Conservation (phyloP, 2,888 invertebrate species). For the Eubasilissa splendida region DNA sequence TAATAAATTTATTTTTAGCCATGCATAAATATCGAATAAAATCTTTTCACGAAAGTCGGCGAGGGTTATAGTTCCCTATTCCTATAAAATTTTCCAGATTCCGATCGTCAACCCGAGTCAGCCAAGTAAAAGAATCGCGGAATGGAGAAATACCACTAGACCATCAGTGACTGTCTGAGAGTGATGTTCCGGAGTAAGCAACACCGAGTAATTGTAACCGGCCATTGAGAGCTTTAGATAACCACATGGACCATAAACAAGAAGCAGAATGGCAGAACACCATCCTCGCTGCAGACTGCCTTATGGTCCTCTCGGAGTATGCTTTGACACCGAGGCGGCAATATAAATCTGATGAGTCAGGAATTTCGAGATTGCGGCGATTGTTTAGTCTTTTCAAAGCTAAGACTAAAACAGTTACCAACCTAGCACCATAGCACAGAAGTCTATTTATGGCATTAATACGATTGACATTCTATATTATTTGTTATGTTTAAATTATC, state of each 20-base stretch:
- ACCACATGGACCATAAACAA: conserved; percentile 6
- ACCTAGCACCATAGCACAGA: no score
- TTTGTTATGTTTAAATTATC: no score
- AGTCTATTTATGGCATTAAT: no score
- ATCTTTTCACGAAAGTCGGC: no score
- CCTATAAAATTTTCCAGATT: no score
- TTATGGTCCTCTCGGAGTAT: not conserved
- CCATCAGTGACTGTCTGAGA: not conserved
- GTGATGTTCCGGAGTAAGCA: conserved; percentile 8
- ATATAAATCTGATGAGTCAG: conserved; percentile 2
- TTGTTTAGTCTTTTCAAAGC: no score
- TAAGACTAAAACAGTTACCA: no score
- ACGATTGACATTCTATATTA: no score
- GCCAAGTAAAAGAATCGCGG: not conserved
- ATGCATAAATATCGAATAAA: no score
- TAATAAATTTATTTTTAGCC: no score
- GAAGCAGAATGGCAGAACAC: conserved; percentile 1
- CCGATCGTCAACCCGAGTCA: not conserved
- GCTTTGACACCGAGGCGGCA: conserved; percentile 22
- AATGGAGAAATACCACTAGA: conserved; percentile 1
- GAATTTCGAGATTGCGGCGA: no score
- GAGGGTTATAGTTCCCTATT: no score
- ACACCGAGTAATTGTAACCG: conserved; percentile 18
- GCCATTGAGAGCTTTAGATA: conserved; percentile 25
- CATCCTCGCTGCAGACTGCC: not conserved